These are phyloP conservation scores for Acanthiza pusilla DNA, from an alignment of 2,797 vertebrate genomes.

Conservation along the genomic window DNA sequence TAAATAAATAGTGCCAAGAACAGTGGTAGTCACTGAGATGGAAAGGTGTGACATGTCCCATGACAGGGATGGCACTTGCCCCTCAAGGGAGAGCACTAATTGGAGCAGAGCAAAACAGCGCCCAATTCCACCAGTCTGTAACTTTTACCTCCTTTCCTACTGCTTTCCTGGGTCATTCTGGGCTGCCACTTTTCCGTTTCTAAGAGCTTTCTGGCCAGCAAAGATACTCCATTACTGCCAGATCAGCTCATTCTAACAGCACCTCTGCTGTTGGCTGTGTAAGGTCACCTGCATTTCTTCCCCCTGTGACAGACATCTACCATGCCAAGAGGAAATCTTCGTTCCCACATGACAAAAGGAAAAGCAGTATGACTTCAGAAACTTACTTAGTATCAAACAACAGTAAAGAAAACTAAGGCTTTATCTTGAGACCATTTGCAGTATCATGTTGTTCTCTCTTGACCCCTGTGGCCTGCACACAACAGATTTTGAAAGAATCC, in stretches of 20 bases:
- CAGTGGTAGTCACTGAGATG: background rate
- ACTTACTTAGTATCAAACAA: background rate
- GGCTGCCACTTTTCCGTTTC: background rate
- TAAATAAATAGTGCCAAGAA: background rate
- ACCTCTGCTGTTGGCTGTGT: background rate
- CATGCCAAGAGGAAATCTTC: background rate
- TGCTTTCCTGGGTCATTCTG: background rate
- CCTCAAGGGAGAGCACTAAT: background rate
- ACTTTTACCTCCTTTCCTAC: background rate
- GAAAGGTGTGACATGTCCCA: background rate
- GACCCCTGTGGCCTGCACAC: background rate
- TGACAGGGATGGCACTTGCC: background rate
- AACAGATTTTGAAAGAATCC: background rate
- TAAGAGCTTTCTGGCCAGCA: background rate
- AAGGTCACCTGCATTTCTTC: background rate
- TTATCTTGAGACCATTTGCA: background rate
- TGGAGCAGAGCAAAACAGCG: background rate
- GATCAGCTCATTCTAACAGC: background rate
- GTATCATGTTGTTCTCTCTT: background rate
- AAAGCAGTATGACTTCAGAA: background rate
- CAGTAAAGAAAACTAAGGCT: background rate
- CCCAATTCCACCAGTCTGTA: rapidly evolving
- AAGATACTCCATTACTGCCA: background rate
- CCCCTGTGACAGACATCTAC: rapidly evolving
- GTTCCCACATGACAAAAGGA: background rate